Percentiles rank a stretch among this genome's conserved stretches.
phyloP scores from a whole-genome alignment of 2,797 vertebrate genomes.

The Fratercula arctica region DNA sequence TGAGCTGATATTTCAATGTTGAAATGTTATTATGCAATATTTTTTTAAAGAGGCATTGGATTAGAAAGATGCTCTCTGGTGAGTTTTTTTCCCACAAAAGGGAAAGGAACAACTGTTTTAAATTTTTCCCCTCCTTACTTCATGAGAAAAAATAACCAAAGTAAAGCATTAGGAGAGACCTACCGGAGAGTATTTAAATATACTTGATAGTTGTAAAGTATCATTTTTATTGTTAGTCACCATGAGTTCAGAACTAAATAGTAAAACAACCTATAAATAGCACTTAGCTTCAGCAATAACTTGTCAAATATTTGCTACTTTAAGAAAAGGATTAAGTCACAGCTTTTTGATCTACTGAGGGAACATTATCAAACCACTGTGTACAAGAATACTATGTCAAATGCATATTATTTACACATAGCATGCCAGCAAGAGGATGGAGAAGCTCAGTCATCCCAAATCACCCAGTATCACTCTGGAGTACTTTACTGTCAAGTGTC shows the following conservation, averaged over 20 bases:
- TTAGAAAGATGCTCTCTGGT: not conserved
- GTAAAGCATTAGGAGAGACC: not conserved
- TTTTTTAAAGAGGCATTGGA: not conserved
- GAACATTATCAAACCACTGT: not conserved
- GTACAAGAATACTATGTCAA: not conserved
- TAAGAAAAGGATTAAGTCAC: not conserved
- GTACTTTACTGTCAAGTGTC: not conserved
- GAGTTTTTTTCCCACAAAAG: fast-evolving
- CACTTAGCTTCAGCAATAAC: not conserved
- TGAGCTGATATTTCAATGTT: not conserved
- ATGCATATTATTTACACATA: not conserved
- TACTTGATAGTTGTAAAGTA: not conserved
- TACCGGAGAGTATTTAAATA: not conserved
- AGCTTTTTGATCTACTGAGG: not conserved
- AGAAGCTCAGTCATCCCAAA: not conserved
- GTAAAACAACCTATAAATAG: not conserved
- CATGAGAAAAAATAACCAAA: not conserved
- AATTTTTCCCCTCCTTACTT: not conserved
- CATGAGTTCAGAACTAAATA: not conserved
- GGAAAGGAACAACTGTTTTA: not conserved
- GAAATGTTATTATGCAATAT: not conserved
- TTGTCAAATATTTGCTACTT: not conserved
- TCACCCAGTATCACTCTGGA: not conserved
- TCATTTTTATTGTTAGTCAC: not conserved
- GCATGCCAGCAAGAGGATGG: not conserved